Evolutionary conservation across 2,888 invertebrate genomes (phyloP).

Genomic region (Erebia aethiops): DNA sequence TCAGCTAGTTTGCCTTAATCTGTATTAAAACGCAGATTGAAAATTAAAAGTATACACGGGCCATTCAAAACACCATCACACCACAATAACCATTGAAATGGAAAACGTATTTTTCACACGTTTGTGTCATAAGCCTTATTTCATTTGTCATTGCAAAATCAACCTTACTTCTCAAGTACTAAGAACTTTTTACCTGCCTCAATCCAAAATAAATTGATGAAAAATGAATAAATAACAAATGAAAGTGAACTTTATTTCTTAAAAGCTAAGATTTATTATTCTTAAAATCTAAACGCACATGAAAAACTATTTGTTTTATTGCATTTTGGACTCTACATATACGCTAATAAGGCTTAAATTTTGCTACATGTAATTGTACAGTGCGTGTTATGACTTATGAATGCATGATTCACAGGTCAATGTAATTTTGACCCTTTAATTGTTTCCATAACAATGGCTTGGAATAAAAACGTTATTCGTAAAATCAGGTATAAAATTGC

Average conservation of each 20-base stretch:
- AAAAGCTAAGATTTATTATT: conserved; percentile 1
- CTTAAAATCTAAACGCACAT: background rate
- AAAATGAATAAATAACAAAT: background rate
- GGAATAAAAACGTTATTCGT: background rate
- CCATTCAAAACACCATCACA: too few relatives aligned
- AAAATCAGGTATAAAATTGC: background rate
- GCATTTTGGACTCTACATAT: background rate
- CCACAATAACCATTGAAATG: conserved; percentile 29
- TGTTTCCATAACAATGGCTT: conserved; percentile 10
- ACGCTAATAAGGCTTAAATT: background rate
- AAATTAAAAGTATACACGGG: background rate
- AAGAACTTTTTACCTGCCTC: background rate
- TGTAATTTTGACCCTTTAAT: conserved; percentile 49
- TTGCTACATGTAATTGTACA: conserved; percentile 18
- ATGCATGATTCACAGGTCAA: conserved; percentile 61
- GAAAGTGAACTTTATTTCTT: conserved; percentile 1
- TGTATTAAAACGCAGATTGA: conserved; percentile 5
- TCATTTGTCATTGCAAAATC: conserved; percentile 4
- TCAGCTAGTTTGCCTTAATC: background rate
- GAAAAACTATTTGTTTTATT: background rate
- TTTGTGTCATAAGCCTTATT: conserved; percentile 3
- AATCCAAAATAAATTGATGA: background rate
- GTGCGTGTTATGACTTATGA: conserved; percentile 30
- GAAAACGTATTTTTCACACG: conserved; percentile 40
- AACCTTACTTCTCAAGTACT: background rate